Evolutionary conservation across 2,888 invertebrate genomes (phyloP), one percentile per base, ranked within the genome.

Genomic region (Pseudococcus viburni): DNA sequence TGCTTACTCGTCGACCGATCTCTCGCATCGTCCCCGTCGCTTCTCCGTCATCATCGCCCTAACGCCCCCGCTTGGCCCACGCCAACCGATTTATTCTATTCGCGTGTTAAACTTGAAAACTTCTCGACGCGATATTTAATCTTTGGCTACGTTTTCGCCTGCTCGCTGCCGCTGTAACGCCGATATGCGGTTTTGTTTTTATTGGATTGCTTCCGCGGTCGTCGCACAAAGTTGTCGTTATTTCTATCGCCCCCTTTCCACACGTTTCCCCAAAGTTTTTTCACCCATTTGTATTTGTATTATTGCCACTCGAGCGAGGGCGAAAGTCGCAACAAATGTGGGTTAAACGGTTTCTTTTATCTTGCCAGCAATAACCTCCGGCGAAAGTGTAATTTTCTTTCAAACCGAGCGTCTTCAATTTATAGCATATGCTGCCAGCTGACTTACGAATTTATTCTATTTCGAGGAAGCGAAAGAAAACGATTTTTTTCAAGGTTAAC

Each of bases 331-430:
- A 51, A 51, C 51, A 77, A 77, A 77, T 77, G 77, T 77, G 22
- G 77, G 77, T 77, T 77, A 77, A 77, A 77, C 77, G 77, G 7
- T 77, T 77, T 77, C 39, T 77, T 77, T 33, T 77, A 77, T 77
- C 77, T 77, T 77, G 77, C 33, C 26, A 33, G 33, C 26, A 77
- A 77, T 77, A 39, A 39, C 77, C 77, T 12, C 77, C 17, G 77
- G 33, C 39, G 15, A 77, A 26, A 77, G 39, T 17, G 77, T 39
- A 77, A 77, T 77, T 77, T 77, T 17, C 39, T 26, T 26, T 77
- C 77, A 26, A 33, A 17, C 39, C 77, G 22, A 22, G 39, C 39
- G 77, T 17, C 77, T 33, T 77, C 77, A 77, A 77, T 77, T 77
- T 77, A 77, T 77, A 33, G 77, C 77, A 39, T 33, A 77, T 77